These are phyloP conservation scores for Harpalus rufipes DNA, from an alignment of 2,888 invertebrate species.

Conservation along the genomic window DNA sequence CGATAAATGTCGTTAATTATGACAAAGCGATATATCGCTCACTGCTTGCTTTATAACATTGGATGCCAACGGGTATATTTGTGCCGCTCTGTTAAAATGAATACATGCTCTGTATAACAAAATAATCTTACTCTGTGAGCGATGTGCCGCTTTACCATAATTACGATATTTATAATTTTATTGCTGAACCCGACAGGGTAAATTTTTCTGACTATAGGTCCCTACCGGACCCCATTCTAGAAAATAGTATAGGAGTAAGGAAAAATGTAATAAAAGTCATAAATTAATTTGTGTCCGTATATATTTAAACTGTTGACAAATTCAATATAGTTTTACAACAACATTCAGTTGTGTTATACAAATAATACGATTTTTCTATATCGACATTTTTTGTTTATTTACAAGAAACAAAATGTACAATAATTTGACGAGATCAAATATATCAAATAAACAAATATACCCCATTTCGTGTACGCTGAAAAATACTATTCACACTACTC, in stretches of 20 bases:
- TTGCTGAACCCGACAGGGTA: too few relatives aligned
- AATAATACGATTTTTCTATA: constrained; percentile 66
- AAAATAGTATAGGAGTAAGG: not conserved
- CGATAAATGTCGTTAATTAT: too few relatives aligned
- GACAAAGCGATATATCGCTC: too few relatives aligned
- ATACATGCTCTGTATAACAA: too few relatives aligned
- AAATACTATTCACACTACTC: constrained; percentile 50
- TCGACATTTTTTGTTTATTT: constrained; percentile 63
- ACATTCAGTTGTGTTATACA: constrained; percentile 64
- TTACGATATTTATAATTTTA: too few relatives aligned
- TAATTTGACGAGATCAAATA: constrained; percentile 66
- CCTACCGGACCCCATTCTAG: too few relatives aligned
- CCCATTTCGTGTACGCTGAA: constrained; percentile 37
- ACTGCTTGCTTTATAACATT: too few relatives aligned
- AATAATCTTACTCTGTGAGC: too few relatives aligned
- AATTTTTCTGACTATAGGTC: too few relatives aligned
- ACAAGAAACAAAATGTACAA: constrained; percentile 67
- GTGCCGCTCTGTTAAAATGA: too few relatives aligned
- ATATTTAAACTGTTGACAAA: constrained; percentile 66
- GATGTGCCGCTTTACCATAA: too few relatives aligned
- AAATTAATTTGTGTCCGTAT: constrained; percentile 62
- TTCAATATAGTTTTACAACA: constrained; percentile 62
- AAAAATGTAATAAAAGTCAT: constrained; percentile 42
- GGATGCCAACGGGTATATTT: too few relatives aligned
- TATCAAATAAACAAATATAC: constrained; percentile 65